phyloP scores from a whole-genome alignment of 1,140 invertebrate species.

The Phymorhynchus buccinoides region DNA sequence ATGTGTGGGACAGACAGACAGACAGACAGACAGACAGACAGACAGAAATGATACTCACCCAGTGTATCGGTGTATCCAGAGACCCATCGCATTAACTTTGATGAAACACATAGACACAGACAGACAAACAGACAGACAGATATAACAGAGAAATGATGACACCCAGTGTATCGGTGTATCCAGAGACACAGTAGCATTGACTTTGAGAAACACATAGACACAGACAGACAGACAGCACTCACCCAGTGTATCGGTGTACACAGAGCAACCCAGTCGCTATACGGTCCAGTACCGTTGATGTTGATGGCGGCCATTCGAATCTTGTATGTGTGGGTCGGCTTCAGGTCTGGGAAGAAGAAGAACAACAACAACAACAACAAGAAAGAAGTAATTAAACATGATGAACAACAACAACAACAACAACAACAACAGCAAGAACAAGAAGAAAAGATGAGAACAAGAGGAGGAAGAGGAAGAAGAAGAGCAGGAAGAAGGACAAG shows the following conservation, averaged over 20 bases:
- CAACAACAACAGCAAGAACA: not conserved
- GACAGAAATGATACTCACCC: not conserved
- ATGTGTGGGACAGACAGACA: not conserved
- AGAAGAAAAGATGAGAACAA: not conserved
- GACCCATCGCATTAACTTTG: too few relatives aligned
- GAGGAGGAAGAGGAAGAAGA: not conserved
- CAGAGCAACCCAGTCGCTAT: conserved; percentile 88
- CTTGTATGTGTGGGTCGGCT: conserved; percentile 85
- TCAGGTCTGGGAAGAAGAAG: conserved; percentile 75
- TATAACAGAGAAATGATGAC: not conserved
- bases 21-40: conserved; percentile 6
- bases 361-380: not conserved
- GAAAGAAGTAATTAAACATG: not conserved
- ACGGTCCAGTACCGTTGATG: conserved; percentile 93
- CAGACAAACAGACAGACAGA: not conserved
- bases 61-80: not conserved
- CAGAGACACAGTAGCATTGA: too few relatives aligned
- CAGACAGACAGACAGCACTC: too few relatives aligned
- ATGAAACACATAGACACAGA: too few relatives aligned
- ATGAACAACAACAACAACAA: not conserved
- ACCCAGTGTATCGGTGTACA: not conserved
- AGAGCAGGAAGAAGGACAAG: conserved; percentile 9
- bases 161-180: not conserved
- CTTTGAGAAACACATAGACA: too few relatives aligned
- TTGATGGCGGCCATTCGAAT: conserved; percentile 91